These are phyloP conservation scores for Branchipolynoe longqiensis DNA, from an alignment of 2,888 invertebrate genomes.

Conservation along the genomic window DNA sequence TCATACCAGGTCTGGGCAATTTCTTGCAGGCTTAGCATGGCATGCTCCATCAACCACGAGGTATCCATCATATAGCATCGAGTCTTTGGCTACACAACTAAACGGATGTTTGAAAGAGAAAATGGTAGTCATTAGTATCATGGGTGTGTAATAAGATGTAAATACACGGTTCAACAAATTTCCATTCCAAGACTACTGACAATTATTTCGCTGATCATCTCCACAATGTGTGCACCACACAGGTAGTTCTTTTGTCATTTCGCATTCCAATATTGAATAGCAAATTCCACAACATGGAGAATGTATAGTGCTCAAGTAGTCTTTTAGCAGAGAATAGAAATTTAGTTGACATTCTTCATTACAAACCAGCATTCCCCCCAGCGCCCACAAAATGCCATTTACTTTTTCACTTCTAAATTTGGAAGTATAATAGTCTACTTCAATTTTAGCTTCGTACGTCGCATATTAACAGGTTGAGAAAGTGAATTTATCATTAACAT, in stretches of 20 bases:
- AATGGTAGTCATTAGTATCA: conserved; percentile 59
- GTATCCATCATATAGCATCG: conserved; percentile 46
- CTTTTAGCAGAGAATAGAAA: conserved; percentile 47
- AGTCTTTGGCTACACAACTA: conserved; percentile 59
- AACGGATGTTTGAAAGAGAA: conserved; percentile 59
- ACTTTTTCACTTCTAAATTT: not conserved
- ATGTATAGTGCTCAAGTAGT: conserved; percentile 16
- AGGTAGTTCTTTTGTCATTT: too few relatives aligned
- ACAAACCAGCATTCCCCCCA: conserved; percentile 11
- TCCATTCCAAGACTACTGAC: conserved; percentile 47
- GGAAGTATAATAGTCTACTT: not conserved
- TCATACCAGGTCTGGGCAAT: conserved; percentile 60
- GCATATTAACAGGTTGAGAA: too few relatives aligned
- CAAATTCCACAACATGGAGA: not conserved
- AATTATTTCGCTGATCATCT: not conserved
- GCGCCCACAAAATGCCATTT: not conserved
- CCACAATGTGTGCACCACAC: not conserved
- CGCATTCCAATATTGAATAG: too few relatives aligned
- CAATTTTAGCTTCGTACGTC: not conserved
- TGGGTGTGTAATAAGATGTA: conserved; percentile 43
- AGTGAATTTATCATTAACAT: not conserved
- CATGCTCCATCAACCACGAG: conserved; percentile 55
- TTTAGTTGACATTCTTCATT: not conserved
- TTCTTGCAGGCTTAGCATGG: conserved; percentile 58
- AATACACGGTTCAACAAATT: conserved; percentile 22